Evolutionary conservation across 2,797 vertebrate species (phyloP), one percentile per base, ranked within the genome.

Genomic region (Hypotaenidia okinawae): DNA sequence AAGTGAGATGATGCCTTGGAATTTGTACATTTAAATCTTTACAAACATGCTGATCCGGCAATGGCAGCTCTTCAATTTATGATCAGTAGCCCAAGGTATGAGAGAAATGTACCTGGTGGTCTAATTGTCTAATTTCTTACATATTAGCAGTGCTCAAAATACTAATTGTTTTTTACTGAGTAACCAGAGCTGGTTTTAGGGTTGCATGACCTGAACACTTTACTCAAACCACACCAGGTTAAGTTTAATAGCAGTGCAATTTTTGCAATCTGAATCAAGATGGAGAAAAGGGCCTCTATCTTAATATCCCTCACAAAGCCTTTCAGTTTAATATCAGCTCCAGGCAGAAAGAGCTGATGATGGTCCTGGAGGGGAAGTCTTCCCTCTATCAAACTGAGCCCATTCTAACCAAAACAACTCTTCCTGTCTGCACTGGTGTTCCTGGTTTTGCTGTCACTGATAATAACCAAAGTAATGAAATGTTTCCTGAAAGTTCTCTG

Each of bases 1-100:
- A 95, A 95, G 45, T 59, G 72, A 94, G 66, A 70, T 37, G 49
- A 76, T 92, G 69, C 35, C 67, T 81, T 76, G 32, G 73, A 87
- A 62, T 17, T 59, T 16, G n/a, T 68, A 66, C 7, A 39, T 47
- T 39, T 61, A 77, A 88, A 85, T 63, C 45, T 47, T 80, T 43
- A 89, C 64, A 81, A 59, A 9, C n/a, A 19, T n/a, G 33, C 39
- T 92, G 84, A 73, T 94, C 24, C n/a, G 66, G 32, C 32, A 32
- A 25, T 59, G 49, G 32, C 64, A 78, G 45, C 77, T 90, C 51
- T 87, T 95, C 76, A 35, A 22, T 52, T 80, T 85, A 45, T 57
- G 52, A 75, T 78, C 45, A 78, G 35, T 17, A 57, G 30, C 28
- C 72, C 85, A 45, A 78, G 19, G 28, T 82, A n/a, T 37, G 72